Base-by-base conservation (phyloP, 2,888 invertebrate genomes). In the Plemyria rubiginata region DNA sequence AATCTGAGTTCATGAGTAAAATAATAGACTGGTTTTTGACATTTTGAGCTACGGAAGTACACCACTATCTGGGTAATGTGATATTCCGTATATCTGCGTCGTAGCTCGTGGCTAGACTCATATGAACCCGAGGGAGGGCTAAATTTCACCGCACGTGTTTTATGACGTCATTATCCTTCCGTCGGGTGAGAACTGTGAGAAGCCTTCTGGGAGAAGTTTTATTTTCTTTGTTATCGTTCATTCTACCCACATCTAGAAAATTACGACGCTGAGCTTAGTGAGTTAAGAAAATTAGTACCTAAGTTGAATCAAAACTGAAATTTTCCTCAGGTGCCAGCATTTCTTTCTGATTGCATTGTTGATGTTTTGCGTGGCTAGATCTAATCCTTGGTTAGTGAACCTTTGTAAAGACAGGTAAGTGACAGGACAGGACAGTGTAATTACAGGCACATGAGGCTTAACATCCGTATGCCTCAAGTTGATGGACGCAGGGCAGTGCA, bases 121-220 rank as follows among this genome's bases (percentile, higher is more conserved):
- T 50, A 32, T 32, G 52, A 57, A 63, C 57, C 52, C 61, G 41
- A 46, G 60, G 64, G 65, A 65, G 43, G 52, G 54, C 55, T 60
- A 56, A 62, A 66, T 63, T 62, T 53, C 57, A 41, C 58, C 43
- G 49, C 62, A 59, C 58, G 58, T 65, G 57, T 65, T 66, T 69
- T 63, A 69, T 69, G 67, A 69, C 57, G 60, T 66, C 62, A 71
- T 66, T 62, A 65, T 54, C 53, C 49, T 48, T 22, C 22, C 3
- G 22, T 22, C 22, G 22, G 22, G 2, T 22, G 22, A 22, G n/a
- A n/a, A 52, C 50, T 28, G 65, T 62, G 59, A 54, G 55, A 58
- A 64, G 58, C 58, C 58, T 60, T 40, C 38, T 40, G 49, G 45
- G 48, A 45, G 45, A 55, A 60, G 51, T 58, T 61, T 53, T 54